Evolutionary conservation across 1,140 invertebrate species (phyloP).

Genomic region (Apolygus lucorum): DNA sequence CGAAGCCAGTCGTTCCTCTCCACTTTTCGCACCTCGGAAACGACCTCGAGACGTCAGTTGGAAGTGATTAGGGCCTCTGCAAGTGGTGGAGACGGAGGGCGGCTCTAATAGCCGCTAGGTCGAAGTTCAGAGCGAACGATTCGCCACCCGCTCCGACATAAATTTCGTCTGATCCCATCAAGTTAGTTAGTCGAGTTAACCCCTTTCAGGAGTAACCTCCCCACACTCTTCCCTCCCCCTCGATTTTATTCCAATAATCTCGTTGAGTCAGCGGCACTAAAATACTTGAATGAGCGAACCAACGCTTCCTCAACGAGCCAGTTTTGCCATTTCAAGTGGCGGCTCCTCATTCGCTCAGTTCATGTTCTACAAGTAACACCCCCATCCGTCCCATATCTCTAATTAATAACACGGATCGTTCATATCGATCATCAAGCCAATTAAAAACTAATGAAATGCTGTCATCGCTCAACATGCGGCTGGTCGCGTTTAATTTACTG

Average conservation of each 20-base stretch:
- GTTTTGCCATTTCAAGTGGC: background rate
- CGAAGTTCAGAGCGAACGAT: background rate
- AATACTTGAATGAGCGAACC: background rate
- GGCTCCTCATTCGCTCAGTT: background rate
- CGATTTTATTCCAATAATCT: conserved; percentile 9
- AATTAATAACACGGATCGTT: background rate
- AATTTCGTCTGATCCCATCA: conserved; percentile 5
- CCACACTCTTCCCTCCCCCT: background rate
- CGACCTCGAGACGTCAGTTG: no score
- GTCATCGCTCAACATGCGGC: no score
- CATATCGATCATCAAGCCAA: conserved; percentile 2
- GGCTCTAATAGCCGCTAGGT: background rate
- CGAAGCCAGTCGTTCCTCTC: no score
- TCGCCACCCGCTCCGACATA: background rate
- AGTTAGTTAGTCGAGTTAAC: background rate
- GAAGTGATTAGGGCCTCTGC: no score
- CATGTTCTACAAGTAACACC: background rate
- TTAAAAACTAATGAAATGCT: no score
- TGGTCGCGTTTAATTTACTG: no score
- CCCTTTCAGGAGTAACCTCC: background rate
- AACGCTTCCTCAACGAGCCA: background rate
- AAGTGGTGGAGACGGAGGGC: background rate
- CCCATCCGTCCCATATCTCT: background rate
- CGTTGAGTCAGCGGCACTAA: conserved; percentile 12
- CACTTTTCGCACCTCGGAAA: no score